Evolutionary conservation across 2,113 vertebrate genomes (phyloP).

Genomic region (Edolisoma coerulescens): DNA sequence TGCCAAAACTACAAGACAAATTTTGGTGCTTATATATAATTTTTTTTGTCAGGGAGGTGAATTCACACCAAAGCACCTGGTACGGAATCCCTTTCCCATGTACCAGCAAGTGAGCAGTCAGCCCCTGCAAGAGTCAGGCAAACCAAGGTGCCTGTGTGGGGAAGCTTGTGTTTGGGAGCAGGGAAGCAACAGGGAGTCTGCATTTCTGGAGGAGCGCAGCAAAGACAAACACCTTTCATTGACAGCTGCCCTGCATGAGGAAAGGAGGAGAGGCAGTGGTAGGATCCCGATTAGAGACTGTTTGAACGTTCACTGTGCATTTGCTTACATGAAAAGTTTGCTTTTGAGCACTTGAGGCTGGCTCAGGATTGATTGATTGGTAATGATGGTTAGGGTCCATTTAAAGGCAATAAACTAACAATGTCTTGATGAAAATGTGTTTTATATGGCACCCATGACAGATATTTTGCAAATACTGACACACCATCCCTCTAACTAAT

Average conservation of each 20-base stretch:
- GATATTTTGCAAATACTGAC: not conserved
- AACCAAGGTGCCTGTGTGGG: fast-evolving
- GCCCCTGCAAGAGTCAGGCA: not conserved
- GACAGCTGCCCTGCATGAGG: not conserved
- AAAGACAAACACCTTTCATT: not conserved
- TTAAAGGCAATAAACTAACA: not conserved
- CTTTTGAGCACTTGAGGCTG: not conserved
- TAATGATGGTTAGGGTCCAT: not conserved
- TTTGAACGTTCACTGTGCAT: not conserved
- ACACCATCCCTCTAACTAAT: not conserved
- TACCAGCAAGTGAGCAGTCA: not conserved
- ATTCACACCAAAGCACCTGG: not conserved
- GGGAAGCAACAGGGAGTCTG: not conserved
- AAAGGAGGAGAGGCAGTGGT: not conserved
- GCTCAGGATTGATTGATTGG: not conserved
- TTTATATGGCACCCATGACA: not conserved
- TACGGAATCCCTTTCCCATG: not conserved
- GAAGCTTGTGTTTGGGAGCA: not conserved
- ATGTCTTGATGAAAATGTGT: not conserved
- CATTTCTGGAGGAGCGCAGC: not conserved
- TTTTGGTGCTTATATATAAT: not conserved
- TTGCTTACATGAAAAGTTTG: not conserved
- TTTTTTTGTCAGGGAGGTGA: not conserved
- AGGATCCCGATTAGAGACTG: not conserved
- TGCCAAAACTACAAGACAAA: not conserved